These are phyloP conservation scores for Catagonus wagneri DNA, from an alignment of 2,113 vertebrate species.

Conservation along the genomic window DNA sequence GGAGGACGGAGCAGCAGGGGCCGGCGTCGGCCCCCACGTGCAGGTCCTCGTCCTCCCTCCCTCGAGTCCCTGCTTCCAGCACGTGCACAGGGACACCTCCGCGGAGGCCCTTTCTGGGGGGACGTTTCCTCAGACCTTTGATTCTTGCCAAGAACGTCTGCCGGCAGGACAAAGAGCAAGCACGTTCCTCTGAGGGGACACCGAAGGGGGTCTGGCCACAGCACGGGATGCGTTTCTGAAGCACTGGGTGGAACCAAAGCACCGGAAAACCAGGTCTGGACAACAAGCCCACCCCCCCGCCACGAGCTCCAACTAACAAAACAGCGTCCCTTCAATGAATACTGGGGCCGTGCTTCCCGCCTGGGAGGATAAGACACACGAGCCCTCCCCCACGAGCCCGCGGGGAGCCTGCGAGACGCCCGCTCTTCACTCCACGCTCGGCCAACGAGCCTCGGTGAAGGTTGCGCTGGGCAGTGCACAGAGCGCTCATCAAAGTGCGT, in stretches of 20 bases:
- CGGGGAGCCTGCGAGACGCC: not conserved
- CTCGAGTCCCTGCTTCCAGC: not conserved
- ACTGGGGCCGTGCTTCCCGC: not conserved
- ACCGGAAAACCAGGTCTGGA: not conserved
- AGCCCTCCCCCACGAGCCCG: not conserved
- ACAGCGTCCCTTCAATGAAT: not conserved
- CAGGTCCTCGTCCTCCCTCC: fast-evolving
- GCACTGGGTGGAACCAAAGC: fast-evolving
- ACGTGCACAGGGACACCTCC: fast-evolving
- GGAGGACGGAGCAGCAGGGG: not conserved
- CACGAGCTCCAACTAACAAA: not conserved
- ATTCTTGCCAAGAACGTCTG: not conserved
- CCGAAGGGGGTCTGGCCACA: not conserved
- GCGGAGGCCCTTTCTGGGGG: not conserved
- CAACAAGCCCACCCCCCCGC: fast-evolving
- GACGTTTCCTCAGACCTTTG: not conserved
- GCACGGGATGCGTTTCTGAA: not conserved
- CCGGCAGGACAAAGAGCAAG: not conserved
- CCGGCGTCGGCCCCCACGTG: not conserved
- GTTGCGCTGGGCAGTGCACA: not conserved
- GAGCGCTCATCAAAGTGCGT: fast-evolving
- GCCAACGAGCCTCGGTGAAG: not conserved
- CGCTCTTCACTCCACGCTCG: fast-evolving
- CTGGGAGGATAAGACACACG: not conserved
- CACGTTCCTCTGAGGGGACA: fast-evolving